Evolutionary conservation across 2,888 invertebrate species (phyloP).

Genomic region (Acanthosoma haemorrhoidale): DNA sequence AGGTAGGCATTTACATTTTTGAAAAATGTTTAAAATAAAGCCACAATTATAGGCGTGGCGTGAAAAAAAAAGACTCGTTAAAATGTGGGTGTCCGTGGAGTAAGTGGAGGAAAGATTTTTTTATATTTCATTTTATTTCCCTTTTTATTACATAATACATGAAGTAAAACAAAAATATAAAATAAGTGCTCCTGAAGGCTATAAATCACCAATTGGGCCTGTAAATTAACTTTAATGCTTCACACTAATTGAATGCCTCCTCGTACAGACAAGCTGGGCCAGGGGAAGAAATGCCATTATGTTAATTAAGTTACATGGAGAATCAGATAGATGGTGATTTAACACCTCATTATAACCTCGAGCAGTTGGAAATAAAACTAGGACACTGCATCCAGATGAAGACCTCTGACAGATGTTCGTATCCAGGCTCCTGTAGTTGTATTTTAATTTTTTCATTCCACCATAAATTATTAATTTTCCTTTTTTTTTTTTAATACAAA

Average conservation of each 20-base stretch:
- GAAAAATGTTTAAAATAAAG: no score
- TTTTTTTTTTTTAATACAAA: no score
- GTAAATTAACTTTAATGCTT: neutral
- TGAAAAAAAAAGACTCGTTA: neutral
- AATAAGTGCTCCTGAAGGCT: neutral
- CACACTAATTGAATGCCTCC: neutral
- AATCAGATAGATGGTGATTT: slow-evolving; percentile 17
- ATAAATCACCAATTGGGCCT: neutral
- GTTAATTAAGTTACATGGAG: neutral
- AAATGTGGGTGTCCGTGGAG: neutral
- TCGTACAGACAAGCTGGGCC: no score
- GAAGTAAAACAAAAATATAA: neutral
- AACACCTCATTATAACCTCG: slow-evolving; percentile 1
- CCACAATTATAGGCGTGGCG: no score
- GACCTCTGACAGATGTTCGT: neutral
- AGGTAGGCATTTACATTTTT: no score
- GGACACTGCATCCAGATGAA: neutral
- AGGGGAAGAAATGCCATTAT: neutral
- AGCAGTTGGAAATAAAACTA: neutral
- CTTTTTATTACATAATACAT: neutral
- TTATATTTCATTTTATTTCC: neutral
- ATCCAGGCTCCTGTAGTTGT: no score
- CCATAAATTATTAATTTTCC: no score
- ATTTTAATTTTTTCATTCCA: no score
- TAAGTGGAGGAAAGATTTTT: neutral